Evolutionary conservation across 2,888 invertebrate genomes (phyloP).

Genomic region (Cerceris rybyensis): DNA sequence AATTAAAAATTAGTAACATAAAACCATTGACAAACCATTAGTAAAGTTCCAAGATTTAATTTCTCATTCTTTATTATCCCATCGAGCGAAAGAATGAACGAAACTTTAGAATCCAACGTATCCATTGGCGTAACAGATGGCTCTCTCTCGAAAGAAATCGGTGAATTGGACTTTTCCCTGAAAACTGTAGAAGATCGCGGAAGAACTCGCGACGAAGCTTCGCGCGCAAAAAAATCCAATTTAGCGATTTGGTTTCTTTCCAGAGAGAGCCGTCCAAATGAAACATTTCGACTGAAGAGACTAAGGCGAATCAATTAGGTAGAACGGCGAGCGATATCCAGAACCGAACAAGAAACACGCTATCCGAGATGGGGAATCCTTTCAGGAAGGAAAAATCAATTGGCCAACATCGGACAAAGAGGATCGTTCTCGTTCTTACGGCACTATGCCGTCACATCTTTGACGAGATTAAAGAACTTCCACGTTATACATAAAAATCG

Average conservation of each 20-base stretch:
- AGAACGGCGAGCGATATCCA: background rate
- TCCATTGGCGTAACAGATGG: background rate
- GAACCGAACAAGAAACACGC: background rate
- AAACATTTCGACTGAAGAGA: background rate
- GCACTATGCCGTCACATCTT: background rate
- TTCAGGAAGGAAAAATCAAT: background rate
- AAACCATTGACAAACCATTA: too few relatives aligned
- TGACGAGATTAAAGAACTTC: slow-evolving; percentile 6
- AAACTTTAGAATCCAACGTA: background rate
- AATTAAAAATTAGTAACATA: too few relatives aligned
- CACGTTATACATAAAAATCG: slow-evolving; percentile 24
- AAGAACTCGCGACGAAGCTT: background rate
- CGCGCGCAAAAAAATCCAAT: background rate
- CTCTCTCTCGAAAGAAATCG: background rate
- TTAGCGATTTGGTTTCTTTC: background rate
- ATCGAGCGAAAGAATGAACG: too few relatives aligned
- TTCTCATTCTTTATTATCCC: too few relatives aligned
- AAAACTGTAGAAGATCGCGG: background rate
- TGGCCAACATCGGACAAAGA: too few relatives aligned
- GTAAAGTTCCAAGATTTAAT: too few relatives aligned
- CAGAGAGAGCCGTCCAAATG: background rate
- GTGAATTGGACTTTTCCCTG: background rate
- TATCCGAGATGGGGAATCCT: background rate
- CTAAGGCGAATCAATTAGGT: background rate
- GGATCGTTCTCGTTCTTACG: background rate